phyloP scores from a whole-genome alignment of 1,140 invertebrate species.

The Drosophila sturtevanti region DNA sequence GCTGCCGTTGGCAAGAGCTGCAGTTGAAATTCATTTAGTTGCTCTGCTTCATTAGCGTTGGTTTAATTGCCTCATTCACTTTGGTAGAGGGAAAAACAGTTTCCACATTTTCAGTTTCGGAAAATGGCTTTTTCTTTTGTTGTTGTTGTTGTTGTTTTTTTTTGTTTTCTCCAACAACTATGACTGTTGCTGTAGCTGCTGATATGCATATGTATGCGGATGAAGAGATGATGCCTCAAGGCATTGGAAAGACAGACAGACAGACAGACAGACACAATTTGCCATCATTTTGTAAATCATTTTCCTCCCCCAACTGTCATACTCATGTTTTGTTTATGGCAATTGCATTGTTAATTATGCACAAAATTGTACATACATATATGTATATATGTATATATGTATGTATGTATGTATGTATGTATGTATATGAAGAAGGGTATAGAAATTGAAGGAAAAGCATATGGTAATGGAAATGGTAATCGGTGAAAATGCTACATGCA shows the following conservation, averaged over 20 bases:
- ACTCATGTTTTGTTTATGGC: conserved; percentile 43
- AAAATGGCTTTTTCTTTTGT: conserved; percentile 51
- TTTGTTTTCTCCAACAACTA: conserved; percentile 32
- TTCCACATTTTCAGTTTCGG: conserved; percentile 24
- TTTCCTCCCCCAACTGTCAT: conserved; percentile 26
- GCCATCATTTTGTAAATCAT: conserved; percentile 58
- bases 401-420: too few relatives aligned
- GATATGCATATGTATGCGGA: conserved; percentile 23
- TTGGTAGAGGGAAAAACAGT: background rate
- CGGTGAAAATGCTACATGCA: conserved; percentile 48
- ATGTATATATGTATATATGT: too few relatives aligned
- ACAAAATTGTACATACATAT: conserved; percentile 18
- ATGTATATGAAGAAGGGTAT: background rate
- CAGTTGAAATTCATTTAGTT: conserved; percentile 36
- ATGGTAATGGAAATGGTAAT: conserved; percentile 24
- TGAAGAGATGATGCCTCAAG: background rate
- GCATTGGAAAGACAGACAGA: conserved; percentile 8
- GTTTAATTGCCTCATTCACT: conserved; percentile 40
- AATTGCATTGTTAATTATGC: conserved; percentile 63
- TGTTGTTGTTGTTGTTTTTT: too few relatives aligned
- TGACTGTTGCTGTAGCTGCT: conserved; percentile 17
- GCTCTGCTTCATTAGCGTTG: conserved; percentile 44
- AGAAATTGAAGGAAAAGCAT: background rate
- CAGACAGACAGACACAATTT: conserved; percentile 31
- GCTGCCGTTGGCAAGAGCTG: background rate